Evolutionary conservation across 2,113 vertebrate genomes (phyloP).

Genomic region (Condylura cristata): DNA sequence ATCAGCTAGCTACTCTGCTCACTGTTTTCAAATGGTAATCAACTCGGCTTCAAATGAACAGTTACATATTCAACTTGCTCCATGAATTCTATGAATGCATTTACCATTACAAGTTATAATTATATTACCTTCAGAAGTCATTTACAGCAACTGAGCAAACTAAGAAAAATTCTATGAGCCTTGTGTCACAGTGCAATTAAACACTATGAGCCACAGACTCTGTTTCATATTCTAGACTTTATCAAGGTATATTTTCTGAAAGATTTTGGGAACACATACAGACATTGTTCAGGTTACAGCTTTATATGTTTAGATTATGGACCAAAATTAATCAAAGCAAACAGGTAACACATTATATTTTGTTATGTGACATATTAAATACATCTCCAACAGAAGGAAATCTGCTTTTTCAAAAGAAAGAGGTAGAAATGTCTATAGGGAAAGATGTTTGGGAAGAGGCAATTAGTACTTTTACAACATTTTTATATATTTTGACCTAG

Average conservation of each 20-base stretch:
- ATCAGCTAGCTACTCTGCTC: conserved; percentile 65
- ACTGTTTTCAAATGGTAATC: conserved; percentile 74
- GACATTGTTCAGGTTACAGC: neutral
- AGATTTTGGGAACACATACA: conserved; percentile 42
- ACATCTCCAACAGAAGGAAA: neutral
- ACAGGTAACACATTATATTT: neutral
- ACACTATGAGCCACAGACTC: conserved; percentile 38
- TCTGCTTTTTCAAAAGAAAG: neutral
- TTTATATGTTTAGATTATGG: conserved; percentile 2
- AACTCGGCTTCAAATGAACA: conserved; percentile 63
- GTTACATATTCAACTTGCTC: conserved; percentile 59
- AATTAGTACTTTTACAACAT: neutral
- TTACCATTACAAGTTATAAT: conserved; percentile 67
- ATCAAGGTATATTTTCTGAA: conserved; percentile 17
- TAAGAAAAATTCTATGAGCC: conserved; percentile 52
- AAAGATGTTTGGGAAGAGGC: neutral
- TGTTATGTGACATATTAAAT: conserved; percentile 2
- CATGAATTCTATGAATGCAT: conserved; percentile 65
- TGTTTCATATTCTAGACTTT: conserved; percentile 37
- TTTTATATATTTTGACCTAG: neutral
- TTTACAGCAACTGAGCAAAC: conserved; percentile 62
- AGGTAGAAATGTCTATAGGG: neutral
- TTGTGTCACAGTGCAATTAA: conserved; percentile 50
- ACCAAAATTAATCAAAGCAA: conserved; percentile 12
- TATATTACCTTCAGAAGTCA: conserved; percentile 72